phyloP scores from a whole-genome alignment of 2,113 vertebrate genomes.

The Cygnus buccinator region DNA sequence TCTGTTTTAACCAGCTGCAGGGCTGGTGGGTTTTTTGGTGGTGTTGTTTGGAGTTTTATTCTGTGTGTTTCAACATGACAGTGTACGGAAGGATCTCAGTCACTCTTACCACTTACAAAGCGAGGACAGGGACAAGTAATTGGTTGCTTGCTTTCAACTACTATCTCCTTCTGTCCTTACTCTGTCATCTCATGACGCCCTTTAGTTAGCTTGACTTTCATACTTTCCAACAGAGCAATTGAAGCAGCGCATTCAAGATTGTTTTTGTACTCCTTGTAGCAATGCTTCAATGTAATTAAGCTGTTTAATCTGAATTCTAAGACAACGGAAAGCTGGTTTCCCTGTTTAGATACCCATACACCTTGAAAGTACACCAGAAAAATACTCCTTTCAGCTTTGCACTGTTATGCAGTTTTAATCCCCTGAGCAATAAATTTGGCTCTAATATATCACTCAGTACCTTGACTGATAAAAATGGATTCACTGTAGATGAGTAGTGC shows the following conservation, averaged over 20 bases:
- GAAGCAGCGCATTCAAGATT: not conserved
- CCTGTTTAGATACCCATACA: not conserved
- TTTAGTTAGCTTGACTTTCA: not conserved
- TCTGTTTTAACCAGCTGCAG: not conserved
- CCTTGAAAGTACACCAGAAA: not conserved
- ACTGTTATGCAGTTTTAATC: not conserved
- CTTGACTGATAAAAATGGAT: not conserved
- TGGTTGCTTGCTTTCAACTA: not conserved
- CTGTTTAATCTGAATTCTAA: not conserved
- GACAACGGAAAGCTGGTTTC: conserved; percentile 1
- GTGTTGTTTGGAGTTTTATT: not conserved
- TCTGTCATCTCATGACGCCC: not conserved
- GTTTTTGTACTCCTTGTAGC: not conserved
- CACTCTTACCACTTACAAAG: not conserved
- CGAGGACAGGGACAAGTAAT: not conserved
- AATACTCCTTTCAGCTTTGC: not conserved
- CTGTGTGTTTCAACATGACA: not conserved
- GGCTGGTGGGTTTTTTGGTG: not conserved
- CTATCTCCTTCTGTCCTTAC: not conserved
- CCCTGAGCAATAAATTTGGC: not conserved
- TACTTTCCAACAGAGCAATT: not conserved
- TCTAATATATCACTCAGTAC: not conserved
- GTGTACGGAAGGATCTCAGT: not conserved
- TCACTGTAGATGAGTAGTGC: not conserved
- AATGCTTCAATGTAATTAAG: not conserved